Evolutionary conservation across 2,888 invertebrate species (phyloP).

Genomic region (Griposia aprilina): DNA sequence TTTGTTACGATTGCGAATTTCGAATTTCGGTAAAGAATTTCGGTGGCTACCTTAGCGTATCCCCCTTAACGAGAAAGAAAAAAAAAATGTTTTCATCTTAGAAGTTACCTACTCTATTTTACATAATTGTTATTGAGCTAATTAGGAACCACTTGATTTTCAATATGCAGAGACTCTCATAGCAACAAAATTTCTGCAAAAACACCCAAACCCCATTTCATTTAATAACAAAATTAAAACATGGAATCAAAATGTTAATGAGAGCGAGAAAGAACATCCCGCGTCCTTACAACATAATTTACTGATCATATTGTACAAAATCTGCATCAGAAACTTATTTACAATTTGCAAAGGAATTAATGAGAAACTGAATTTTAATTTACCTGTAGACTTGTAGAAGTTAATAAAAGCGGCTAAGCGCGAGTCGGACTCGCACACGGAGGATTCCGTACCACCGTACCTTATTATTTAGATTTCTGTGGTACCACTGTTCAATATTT

Average conservation of each 20-base stretch:
- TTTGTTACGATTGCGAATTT: too few relatives aligned
- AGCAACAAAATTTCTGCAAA: slow-evolving; percentile 9
- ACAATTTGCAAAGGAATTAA: slow-evolving; percentile 22
- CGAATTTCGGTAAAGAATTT: too few relatives aligned
- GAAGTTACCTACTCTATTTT: background rate
- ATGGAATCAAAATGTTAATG: slow-evolving; percentile 22
- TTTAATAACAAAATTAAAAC: slow-evolving; percentile 31
- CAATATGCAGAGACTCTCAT: background rate
- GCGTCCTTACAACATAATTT: slow-evolving; percentile 24
- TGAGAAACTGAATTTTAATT: slow-evolving; percentile 21
- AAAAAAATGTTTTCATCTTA: background rate
- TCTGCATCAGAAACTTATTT: slow-evolving; percentile 34
- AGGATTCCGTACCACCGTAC: background rate
- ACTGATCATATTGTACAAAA: slow-evolving; percentile 30
- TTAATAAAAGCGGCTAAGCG: slow-evolving; percentile 5
- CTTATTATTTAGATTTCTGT: too few relatives aligned
- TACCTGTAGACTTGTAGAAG: slow-evolving; percentile 16
- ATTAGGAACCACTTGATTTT: background rate
- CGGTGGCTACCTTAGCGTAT: too few relatives aligned
- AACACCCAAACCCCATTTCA: background rate
- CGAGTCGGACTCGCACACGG: background rate
- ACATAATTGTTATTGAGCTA: background rate
- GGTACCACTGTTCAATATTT: background rate
- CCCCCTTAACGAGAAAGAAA: background rate
- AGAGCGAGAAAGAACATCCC: slow-evolving; percentile 4